These are phyloP conservation scores for Nymphalis c-album DNA, from an alignment of 2,888 invertebrate species.

Conservation along the genomic window DNA sequence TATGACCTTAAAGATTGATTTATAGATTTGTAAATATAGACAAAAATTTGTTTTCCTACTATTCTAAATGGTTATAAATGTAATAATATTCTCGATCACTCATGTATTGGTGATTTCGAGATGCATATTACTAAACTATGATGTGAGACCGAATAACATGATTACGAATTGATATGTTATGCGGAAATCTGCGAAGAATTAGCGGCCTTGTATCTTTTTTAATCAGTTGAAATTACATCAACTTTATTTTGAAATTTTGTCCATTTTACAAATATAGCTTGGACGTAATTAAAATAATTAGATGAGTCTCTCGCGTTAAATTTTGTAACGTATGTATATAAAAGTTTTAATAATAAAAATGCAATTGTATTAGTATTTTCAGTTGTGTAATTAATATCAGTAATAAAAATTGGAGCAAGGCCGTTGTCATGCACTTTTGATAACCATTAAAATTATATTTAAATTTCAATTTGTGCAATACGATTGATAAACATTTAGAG, in stretches of 20 bases:
- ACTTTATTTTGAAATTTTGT: not conserved
- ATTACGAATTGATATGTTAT: not conserved
- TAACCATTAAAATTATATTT: conserved; percentile 28
- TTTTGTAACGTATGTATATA: not conserved
- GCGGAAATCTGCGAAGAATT: not conserved
- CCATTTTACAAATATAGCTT: not conserved
- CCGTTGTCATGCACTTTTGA: conserved; percentile 26
- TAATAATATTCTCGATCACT: no score
- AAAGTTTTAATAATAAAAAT: not conserved
- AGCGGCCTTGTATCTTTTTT: not conserved
- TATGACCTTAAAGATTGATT: no score
- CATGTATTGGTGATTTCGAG: no score
- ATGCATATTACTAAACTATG: not conserved
- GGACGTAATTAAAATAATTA: not conserved
- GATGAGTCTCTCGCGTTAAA: not conserved
- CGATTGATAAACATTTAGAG: conserved; percentile 13
- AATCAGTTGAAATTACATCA: not conserved
- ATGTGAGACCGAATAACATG: not conserved
- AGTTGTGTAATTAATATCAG: conserved; percentile 8
- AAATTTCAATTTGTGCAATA: conserved; percentile 3
- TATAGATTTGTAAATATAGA: no score
- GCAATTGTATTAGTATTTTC: conserved; percentile 1
- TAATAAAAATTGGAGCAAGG: conserved; percentile 27
- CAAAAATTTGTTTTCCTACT: no score
- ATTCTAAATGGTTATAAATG: no score